Evolutionary conservation across 2,888 invertebrate species (phyloP).

Genomic region (Netelia melanura): DNA sequence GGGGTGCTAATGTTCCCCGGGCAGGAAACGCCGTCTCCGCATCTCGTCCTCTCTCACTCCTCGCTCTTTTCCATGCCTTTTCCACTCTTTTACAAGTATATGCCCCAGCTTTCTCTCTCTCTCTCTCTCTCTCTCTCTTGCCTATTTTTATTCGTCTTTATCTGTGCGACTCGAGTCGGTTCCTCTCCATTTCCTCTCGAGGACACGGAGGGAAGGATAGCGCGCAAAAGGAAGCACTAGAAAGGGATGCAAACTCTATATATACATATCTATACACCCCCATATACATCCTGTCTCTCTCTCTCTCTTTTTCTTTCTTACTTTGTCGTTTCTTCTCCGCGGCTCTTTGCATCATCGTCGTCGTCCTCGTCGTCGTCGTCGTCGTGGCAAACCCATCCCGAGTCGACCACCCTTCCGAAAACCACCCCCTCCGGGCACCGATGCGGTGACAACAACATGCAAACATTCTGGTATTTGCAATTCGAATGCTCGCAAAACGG

Average conservation of each 20-base stretch:
- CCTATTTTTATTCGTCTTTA: constrained; percentile 85
- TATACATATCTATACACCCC: constrained; percentile 66
- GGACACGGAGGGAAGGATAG: constrained; percentile 73
- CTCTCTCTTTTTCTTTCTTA: constrained; percentile 35
- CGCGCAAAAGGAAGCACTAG: constrained; percentile 34
- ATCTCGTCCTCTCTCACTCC: constrained; percentile 82
- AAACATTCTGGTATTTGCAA: constrained; percentile 85
- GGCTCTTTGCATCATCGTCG: constrained; percentile 60
- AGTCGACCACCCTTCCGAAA: constrained; percentile 47
- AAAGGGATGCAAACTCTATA: constrained; percentile 51
- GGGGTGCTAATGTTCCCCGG: constrained; percentile 84
- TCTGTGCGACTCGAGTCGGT: constrained; percentile 84
- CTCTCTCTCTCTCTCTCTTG: constrained; percentile 77
- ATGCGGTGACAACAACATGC: constrained; percentile 84
- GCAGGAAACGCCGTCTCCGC: constrained; percentile 84
- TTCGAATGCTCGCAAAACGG: constrained; percentile 83
- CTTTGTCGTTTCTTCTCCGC: constrained; percentile 56
- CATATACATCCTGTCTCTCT: constrained; percentile 38
- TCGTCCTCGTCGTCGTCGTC: constrained; percentile 52
- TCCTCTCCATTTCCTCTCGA: constrained; percentile 85
- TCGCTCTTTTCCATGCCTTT: constrained; percentile 56
- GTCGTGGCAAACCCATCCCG: constrained; percentile 67
- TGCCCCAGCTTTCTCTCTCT: constrained; percentile 21
- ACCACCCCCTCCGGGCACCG: constrained; percentile 78
- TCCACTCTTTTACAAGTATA: constrained; percentile 32